Evolutionary conservation across 2,888 invertebrate genomes (phyloP), one percentile per base, ranked within the genome.

Genomic region (Aplocera efformata): DNA sequence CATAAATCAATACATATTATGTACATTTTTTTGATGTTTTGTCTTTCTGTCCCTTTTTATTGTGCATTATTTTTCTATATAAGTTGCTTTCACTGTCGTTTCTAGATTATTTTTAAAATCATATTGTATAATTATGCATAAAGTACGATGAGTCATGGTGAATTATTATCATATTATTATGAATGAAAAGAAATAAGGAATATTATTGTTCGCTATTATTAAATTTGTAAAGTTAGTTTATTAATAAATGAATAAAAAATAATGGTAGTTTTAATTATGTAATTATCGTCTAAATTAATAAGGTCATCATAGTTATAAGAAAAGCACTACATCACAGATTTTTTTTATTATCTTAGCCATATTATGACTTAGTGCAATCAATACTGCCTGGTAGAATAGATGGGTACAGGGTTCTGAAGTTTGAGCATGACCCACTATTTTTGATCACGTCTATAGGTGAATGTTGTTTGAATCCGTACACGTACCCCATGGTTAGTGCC

Each of bases 181-280:
- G 85, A 85, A 85, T 85, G 83, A 84, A 82, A 86, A 85, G 79
- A 86, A 86, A 86, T 86, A 86, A 86, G 85, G 85, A 88, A 86
- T 86, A 88, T 86, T 88, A 88, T 88, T 88, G 86, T 88, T 88
- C 86, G 86, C 88, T 88, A 88, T 88, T 88, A 88, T 88, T 88
- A 86, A 85, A 88, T 88, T 88, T 86, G 86, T 88, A 88, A 88
- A 88, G 86, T 88, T 88, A 88, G 88, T 88, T 88, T 88, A 88
- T 88, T 88, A 88, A 86, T 88, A 88, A 88, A 88, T 85, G 83
- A 86, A 78, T 84, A 86, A 88, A 85, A 85, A 84, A 74, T 62
- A 73, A 55, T 68, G 58, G 60, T 79, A 66, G 75, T 82, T 81
- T 85, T 66, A 68, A 59, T 74, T 58, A 6, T 35, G 7, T 6